Conservation (phyloP, 2,888 invertebrate genomes). For the Folsomia manolachei region DNA sequence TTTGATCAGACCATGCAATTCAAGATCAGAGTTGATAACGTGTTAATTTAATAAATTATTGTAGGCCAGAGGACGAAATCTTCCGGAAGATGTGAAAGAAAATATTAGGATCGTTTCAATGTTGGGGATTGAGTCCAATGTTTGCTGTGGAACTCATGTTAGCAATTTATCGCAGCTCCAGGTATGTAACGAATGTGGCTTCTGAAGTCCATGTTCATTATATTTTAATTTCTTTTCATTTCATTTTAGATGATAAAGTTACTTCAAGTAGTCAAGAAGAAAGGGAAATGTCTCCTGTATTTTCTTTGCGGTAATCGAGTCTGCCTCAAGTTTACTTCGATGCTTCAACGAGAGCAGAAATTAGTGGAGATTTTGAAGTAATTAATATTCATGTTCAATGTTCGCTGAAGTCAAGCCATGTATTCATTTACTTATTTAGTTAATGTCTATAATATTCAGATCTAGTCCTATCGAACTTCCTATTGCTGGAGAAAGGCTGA, state of each 20-base stretch:
- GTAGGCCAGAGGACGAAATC: constrained; percentile 63
- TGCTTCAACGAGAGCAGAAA: constrained; percentile 66
- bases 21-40: neutral
- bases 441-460: constrained; percentile 16
- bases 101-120: constrained; percentile 74
- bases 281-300: constrained; percentile 57
- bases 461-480: constrained; percentile 35
- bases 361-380: constrained; percentile 71
- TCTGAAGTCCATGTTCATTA: neutral
- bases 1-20: constrained; percentile 6
- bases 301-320: constrained; percentile 75
- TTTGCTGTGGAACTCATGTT: constrained; percentile 88
- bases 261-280: constrained; percentile 70
- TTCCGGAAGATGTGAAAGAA: constrained; percentile 76
- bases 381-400: constrained; percentile 33
- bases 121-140: constrained; percentile 71
- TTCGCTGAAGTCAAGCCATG: no score
- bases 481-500: constrained; percentile 42
- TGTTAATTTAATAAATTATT: constrained; percentile 35
- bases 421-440: no score
- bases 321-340: constrained; percentile 61
- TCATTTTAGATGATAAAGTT: constrained; percentile 58
- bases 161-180: constrained; percentile 64
- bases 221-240: constrained; percentile 54
- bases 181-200: constrained; percentile 53